Evolutionary conservation across 2,113 vertebrate species (phyloP).

Genomic region (Tragelaphus imberbis): DNA sequence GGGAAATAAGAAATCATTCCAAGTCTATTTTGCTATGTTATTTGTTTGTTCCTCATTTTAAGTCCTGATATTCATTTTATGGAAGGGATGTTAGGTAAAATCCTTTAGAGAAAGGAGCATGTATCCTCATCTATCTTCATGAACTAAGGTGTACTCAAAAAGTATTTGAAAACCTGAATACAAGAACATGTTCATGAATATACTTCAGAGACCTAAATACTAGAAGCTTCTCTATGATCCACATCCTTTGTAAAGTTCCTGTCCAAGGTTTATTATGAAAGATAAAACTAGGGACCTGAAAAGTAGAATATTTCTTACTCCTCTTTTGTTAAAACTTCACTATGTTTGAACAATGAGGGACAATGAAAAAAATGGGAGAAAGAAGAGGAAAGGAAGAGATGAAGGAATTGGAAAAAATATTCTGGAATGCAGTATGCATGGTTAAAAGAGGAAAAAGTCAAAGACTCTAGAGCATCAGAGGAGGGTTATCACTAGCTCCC

Average conservation of each 20-base stretch:
- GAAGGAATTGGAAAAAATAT: neutral
- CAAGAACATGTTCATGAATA: neutral
- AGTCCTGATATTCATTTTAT: neutral
- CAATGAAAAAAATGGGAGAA: neutral
- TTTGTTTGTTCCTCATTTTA: neutral
- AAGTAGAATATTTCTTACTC: neutral
- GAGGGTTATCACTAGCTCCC: neutral
- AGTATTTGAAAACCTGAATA: neutral
- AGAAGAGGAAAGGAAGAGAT: neutral
- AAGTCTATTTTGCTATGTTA: neutral
- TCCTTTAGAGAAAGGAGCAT: neutral
- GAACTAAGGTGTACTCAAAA: neutral
- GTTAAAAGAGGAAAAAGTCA: neutral
- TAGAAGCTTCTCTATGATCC: neutral
- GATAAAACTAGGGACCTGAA: neutral
- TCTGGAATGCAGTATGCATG: neutral
- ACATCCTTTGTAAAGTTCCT: neutral
- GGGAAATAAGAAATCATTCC: neutral
- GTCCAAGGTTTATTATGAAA: neutral
- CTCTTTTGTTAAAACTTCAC: neutral
- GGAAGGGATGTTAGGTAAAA: neutral
- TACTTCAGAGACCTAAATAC: neutral
- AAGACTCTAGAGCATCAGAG: neutral
- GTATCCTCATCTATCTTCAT: neutral
- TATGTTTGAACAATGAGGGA: neutral